Evolutionary conservation across 2,888 invertebrate genomes (phyloP).

Genomic region (Diplazon laetatorius): DNA sequence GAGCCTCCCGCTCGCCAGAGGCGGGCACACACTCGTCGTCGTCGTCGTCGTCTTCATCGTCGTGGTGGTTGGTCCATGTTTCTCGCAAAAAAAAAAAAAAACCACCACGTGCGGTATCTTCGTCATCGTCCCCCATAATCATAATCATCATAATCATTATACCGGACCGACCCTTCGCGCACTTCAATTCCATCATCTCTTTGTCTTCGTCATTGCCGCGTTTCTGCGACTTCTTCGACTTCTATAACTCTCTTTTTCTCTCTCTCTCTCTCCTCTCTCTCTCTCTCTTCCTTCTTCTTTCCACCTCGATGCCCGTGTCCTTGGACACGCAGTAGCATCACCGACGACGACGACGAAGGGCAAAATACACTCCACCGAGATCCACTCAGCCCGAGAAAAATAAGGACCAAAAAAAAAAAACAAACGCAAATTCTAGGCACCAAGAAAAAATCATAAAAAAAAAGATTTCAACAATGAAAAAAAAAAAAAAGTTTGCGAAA

Average conservation of each 20-base stretch:
- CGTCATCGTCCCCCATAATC: conserved; percentile 51
- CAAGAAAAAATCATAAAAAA: conserved; percentile 30
- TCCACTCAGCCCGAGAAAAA: neutral
- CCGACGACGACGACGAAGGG: conserved; percentile 34
- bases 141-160: conserved; percentile 42
- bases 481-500: conserved; percentile 38
- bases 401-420: conserved; percentile 8
- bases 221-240: conserved; percentile 52
- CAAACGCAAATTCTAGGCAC: conserved; percentile 19
- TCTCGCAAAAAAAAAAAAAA: conserved; percentile 33
- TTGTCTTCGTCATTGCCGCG: conserved; percentile 21
- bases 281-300: conserved; percentile 14
- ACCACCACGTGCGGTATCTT: conserved; percentile 51
- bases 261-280: conserved; percentile 12
- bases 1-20: conserved; percentile 3
- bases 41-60: neutral
- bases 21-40: neutral
- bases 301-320: conserved; percentile 38
- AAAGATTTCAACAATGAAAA: conserved; percentile 10
- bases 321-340: conserved; percentile 56
- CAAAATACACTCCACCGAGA: conserved; percentile 14
- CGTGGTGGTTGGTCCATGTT: neutral
- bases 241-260: conserved; percentile 1
- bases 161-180: conserved; percentile 41
- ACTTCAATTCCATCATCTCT: conserved; percentile 41